Evolutionary conservation across 2,113 vertebrate genomes (phyloP), one percentile per base, ranked within the genome.

Genomic region (Apodemus sylvaticus): DNA sequence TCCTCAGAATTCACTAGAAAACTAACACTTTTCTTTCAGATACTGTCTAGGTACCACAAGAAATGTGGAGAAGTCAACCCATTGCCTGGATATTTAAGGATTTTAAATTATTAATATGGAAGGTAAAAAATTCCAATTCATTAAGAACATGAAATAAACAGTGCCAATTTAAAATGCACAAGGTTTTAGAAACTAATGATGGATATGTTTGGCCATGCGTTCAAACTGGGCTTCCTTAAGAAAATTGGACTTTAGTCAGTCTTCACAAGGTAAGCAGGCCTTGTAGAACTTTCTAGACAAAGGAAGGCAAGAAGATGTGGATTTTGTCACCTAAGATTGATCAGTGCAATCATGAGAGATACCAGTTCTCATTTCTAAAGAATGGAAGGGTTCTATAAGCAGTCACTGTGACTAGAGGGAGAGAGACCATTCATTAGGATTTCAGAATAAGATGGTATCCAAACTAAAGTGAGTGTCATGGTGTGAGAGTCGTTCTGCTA

Each of bases 121-220:
- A 93, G 29, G 90, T 71, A 92, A 96, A 95, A 78, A 4, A 78
- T 51, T 92, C 92, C 31, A 92, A 94, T 89, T 90, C 96, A 96
- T 93, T 94, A 95, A 94, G 60, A 86, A 3, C 10, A 96, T 77
- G 60, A 87, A 90, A 42, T 66, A 94, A 94, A 82, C 88, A 77
- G 19, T 68, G 66, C 82, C 78, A 19, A 62, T 71, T 95, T 73
- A 95, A 95, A 87, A 86, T 82, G 74, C 34, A 66, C 73, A 22
- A 62, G 1, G 11, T 0, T 71, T 91, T 95, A 58, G 48, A 86
- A 76, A 60, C 77, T 22, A 48, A 93, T 64, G 9, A 62, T 73
- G 3, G n/a, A 70, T 53, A 8, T 74, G 20, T 92, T 77, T 74
- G 34, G 29, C 39, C 12, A 86, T 11, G 2, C 51, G 5, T 68